Evolutionary conservation across 2,797 vertebrate species (phyloP), one percentile per base, ranked within the genome.

Genomic region (Loris lydekkerianus): DNA sequence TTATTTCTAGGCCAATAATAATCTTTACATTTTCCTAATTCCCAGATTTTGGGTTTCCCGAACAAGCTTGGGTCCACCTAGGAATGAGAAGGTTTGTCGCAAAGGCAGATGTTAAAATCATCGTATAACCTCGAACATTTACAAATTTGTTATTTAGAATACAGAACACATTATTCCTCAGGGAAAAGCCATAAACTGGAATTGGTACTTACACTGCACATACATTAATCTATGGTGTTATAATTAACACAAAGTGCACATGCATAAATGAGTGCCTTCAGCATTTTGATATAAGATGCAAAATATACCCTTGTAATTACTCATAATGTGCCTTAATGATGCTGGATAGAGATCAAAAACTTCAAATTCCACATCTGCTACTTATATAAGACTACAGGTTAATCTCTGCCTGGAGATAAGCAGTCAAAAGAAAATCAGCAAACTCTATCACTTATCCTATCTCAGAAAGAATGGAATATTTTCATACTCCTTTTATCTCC

Each of bases 241-340:
- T 58, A 92, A 94, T 97, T 97, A 96, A 97, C 60, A 76, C 43
- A 86, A 95, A 86, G 18, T 17, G 43, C 23, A 31, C 37, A 76
- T 9, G 34, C 60, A 75, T 92, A 97, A 97, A 78, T 91, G 72
- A 63, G 15, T 96, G 95, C 56, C 73, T 96, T 87, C 82, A 92
- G 96, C 77, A 91, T 93, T 97, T 98, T 96, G 96, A 97, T 93
- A 46, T 82, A 82, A 97, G 91, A 98, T 95, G 83, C 56, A 98
- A 96, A 97, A 97, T 86, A 91, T 94, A 96, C 43, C 77, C 92
- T 94, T 96, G 53, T 63, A 98, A 98, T 97, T 97, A 98, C 86
- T 97, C 77, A 80, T 97, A 97, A 97, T 80, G 80, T 72, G 95
- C 96, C 40, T 65, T 85, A 94, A 37, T 73, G 60, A 96, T 87